Evolutionary conservation across 2,888 invertebrate species (phyloP).

Genomic region (Aphrophora alni): DNA sequence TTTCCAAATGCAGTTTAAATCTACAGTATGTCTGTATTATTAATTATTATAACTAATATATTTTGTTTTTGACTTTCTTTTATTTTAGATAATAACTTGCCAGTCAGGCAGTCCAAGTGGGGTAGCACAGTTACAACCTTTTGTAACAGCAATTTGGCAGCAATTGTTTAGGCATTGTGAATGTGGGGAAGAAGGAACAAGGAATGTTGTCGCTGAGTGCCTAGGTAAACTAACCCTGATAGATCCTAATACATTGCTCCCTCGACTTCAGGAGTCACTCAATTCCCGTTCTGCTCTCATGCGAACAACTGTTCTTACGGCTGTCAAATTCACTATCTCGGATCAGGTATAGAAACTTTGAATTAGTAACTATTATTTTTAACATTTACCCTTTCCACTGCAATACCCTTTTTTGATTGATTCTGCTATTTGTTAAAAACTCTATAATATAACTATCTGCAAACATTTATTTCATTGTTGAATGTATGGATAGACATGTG

Average conservation of each 20-base stretch:
- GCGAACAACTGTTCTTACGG: conserved; percentile 95
- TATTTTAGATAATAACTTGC: conserved; percentile 77
- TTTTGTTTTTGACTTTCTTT: no score
- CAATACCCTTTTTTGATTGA: no score
- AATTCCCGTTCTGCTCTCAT: conserved; percentile 83
- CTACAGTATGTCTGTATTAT: no score
- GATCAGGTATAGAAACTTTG: conserved; percentile 74
- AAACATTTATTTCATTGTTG: no score
- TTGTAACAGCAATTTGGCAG: conserved; percentile 89
- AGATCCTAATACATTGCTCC: conserved; percentile 86
- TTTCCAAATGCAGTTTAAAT: no score
- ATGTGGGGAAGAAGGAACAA: conserved; percentile 96
- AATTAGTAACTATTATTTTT: no score
- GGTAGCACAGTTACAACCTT: conserved; percentile 76
- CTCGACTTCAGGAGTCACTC: conserved; percentile 84
- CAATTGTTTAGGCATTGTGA: conserved; percentile 94
- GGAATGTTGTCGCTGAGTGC: conserved; percentile 99
- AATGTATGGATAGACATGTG: no score
- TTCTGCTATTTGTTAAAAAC: no score
- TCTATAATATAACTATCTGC: no score
- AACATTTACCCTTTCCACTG: no score
- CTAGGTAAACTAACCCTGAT: conserved; percentile 94
- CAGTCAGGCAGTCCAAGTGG: conserved; percentile 77
- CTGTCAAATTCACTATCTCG: conserved; percentile 98
- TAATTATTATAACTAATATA: no score